Percentiles rank a stretch among this genome's conserved stretches.
phyloP scores from a whole-genome alignment of 2,113 vertebrate species.

The Donacobius atricapilla region DNA sequence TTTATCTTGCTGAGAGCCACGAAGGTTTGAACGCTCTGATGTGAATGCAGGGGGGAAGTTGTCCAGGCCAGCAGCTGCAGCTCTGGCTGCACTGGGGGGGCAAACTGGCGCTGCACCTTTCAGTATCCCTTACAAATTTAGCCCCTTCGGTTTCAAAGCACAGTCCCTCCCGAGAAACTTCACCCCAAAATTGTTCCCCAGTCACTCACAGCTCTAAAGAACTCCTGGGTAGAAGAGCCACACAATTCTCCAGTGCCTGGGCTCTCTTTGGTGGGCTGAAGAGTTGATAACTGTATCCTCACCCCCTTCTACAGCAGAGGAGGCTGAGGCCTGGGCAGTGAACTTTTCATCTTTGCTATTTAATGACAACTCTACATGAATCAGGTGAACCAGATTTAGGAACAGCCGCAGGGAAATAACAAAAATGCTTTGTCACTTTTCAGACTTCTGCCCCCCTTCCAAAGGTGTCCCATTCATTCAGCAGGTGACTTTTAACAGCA shows the following conservation, averaged over 20 bases:
- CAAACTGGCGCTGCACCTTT: neutral
- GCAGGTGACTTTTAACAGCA: neutral
- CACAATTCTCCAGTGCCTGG: neutral
- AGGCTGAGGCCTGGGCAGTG: neutral
- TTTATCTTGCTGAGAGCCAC: neutral
- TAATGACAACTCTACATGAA: neutral
- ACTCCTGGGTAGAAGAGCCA: neutral
- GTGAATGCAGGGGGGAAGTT: neutral
- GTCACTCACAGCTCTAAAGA: neutral
- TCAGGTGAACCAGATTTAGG: neutral
- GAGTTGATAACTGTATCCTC: fast-evolving
- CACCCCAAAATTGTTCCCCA: neutral
- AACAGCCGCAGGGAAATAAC: neutral
- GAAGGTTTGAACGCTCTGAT: neutral
- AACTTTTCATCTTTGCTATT: neutral
- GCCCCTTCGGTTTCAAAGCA: neutral
- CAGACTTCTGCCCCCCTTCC: neutral
- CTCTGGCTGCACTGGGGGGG: neutral
- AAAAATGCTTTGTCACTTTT: neutral
- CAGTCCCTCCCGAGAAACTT: neutral
- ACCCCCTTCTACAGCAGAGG: neutral
- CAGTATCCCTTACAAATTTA: neutral
- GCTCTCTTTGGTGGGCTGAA: neutral
- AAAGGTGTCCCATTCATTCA: neutral
- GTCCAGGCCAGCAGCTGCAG: neutral